Evolutionary conservation across 2,888 invertebrate species (phyloP).

Genomic region (Pachydiplax longipennis): DNA sequence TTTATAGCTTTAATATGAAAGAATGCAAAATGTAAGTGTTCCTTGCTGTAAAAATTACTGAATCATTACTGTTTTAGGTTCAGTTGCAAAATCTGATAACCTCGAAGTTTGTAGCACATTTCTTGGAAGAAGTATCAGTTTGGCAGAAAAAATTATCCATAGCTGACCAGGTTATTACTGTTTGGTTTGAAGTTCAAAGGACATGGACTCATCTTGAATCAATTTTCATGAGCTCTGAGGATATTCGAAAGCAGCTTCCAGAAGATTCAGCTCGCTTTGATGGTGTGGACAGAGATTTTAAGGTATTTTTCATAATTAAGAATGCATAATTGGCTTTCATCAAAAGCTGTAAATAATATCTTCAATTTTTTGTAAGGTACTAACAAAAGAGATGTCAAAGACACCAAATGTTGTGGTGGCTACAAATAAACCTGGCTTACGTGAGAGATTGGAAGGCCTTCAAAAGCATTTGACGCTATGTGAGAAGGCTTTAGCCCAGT

Average conservation of each 20-base stretch:
- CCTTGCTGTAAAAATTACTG: background rate
- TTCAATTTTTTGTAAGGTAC: conserved; percentile 61
- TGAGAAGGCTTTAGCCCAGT: conserved; percentile 96
- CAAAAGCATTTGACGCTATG: conserved; percentile 89
- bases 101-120: conserved; percentile 96
- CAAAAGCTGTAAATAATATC: background rate
- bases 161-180: conserved; percentile 91
- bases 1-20: too few species aligned
- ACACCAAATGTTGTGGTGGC: conserved; percentile 90
- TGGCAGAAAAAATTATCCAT: conserved; percentile 94
- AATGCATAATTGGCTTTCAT: background rate
- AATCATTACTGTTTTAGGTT: conserved; percentile 64
- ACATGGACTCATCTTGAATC: conserved; percentile 98
- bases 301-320: conserved; percentile 61
- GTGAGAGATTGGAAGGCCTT: conserved; percentile 78
- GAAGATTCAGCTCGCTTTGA: conserved; percentile 93
- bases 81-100: conserved; percentile 96
- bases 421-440: conserved; percentile 85
- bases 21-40: background rate
- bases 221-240: conserved; percentile 97
- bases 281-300: conserved; percentile 88
- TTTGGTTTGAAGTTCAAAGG: conserved; percentile 96
- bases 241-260: conserved; percentile 92
- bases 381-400: conserved; percentile 79
- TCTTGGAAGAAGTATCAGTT: conserved; percentile 89